These are phyloP conservation scores for Thelaira solivaga DNA, from an alignment of 2,888 invertebrate species.

Conservation along the genomic window DNA sequence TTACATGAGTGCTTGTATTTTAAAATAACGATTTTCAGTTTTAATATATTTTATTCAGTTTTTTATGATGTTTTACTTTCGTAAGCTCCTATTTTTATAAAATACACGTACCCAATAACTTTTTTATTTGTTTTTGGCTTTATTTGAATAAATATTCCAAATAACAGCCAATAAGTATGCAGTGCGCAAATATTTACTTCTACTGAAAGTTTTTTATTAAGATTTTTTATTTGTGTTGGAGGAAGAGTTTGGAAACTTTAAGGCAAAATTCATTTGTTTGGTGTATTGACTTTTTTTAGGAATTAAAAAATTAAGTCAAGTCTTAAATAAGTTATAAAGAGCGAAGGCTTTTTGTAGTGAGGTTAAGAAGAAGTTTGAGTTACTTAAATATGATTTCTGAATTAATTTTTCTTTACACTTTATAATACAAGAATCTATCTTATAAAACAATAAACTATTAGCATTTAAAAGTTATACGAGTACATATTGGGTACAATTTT, in stretches of 20 bases:
- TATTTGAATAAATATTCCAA: conserved; percentile 36
- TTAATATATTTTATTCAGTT: conserved; percentile 9
- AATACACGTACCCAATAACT: conserved; percentile 50
- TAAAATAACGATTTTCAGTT: conserved; percentile 38
- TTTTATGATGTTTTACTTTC: conserved; percentile 13
- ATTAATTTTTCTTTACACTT: too few species aligned
- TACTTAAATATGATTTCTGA: too few species aligned
- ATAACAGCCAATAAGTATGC: conserved; percentile 18
- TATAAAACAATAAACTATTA: too few species aligned
- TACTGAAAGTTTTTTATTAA: conserved; percentile 27
- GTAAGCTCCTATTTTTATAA: conserved; percentile 40
- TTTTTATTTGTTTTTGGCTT: conserved; percentile 51
- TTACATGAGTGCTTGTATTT: background rate
- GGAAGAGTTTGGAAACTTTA: background rate
- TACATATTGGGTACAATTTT: too few species aligned
- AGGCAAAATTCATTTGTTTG: background rate
- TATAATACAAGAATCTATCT: too few species aligned
- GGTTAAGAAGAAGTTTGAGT: too few species aligned
- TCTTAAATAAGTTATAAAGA: too few species aligned
- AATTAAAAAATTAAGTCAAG: too few species aligned
- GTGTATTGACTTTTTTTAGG: background rate
- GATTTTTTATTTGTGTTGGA: background rate
- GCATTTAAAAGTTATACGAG: too few species aligned
- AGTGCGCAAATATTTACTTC: conserved; percentile 30
- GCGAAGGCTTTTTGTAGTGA: too few species aligned